Percentiles rank a stretch among this genome's conserved stretches.
phyloP scores from a whole-genome alignment of 1,140 invertebrate species.

The Macrostomum lignano region DNA sequence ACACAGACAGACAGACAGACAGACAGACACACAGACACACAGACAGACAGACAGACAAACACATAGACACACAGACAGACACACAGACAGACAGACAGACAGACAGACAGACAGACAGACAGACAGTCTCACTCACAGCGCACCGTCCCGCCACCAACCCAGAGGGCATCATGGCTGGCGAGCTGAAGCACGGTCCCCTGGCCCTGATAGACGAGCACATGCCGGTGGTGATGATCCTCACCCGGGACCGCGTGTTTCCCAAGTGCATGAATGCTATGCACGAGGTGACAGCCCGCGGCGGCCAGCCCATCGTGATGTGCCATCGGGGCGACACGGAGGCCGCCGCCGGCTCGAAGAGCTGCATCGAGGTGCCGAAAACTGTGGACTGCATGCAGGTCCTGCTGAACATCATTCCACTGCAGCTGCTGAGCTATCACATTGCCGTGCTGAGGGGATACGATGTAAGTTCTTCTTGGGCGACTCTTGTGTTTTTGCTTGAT shows the following conservation, averaged over 20 bases:
- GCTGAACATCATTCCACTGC: slow-evolving; percentile 81
- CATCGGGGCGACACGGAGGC: slow-evolving; percentile 70
- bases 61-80: too few species aligned
- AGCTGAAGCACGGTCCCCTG: slow-evolving; percentile 88
- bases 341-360: slow-evolving; percentile 35
- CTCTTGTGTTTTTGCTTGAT: too few species aligned
- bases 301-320: slow-evolving; percentile 71
- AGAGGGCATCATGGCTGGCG: slow-evolving; percentile 89
- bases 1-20: too few species aligned
- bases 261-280: slow-evolving; percentile 96
- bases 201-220: slow-evolving; percentile 82
- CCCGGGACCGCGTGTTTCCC: slow-evolving; percentile 72
- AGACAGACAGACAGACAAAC: too few species aligned
- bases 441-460: slow-evolving; percentile 81
- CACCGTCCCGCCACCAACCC: neutral
- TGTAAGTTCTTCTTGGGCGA: too few species aligned
- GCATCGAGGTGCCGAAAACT: slow-evolving; percentile 45
- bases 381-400: slow-evolving; percentile 78
- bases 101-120: too few species aligned
- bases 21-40: too few species aligned
- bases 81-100: too few species aligned
- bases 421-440: slow-evolving; percentile 81
- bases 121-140: too few species aligned
- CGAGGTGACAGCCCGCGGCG: slow-evolving; percentile 47
- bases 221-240: slow-evolving; percentile 92